Conservation (phyloP, 92 coral and sea anemone species). For the Epizoanthus stellaris region DNA sequence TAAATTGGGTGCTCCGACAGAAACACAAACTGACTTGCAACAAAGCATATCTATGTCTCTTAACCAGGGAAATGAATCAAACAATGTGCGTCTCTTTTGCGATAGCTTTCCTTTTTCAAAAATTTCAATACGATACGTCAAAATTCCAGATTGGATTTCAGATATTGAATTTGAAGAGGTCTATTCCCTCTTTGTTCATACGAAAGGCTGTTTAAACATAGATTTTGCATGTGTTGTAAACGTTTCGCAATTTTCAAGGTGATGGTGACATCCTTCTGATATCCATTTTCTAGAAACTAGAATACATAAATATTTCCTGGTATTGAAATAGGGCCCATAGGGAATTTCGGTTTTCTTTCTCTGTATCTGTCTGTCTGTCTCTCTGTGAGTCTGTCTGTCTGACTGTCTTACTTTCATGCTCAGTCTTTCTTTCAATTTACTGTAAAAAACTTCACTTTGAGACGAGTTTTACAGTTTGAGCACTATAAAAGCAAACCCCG, state of each 20-base stretch:
- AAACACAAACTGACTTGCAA: conserved; percentile 25
- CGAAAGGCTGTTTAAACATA: conserved; percentile 40
- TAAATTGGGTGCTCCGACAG: conserved; percentile 60
- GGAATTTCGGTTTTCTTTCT: too few relatives aligned
- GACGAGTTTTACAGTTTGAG: too few relatives aligned
- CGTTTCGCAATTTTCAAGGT: conserved; percentile 5
- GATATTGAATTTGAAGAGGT: conserved; percentile 17
- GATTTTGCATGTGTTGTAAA: conserved; percentile 15
- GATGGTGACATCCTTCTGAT: not conserved
- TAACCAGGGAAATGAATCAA: not conserved
- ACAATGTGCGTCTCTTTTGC: not conserved
- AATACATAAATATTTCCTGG: too few relatives aligned
- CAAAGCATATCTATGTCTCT: conserved; percentile 13
- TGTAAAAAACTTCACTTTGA: too few relatives aligned
- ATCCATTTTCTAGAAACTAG: not conserved
- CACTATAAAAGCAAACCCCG: not conserved
- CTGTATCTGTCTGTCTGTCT: too few relatives aligned
- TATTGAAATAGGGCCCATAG: too few relatives aligned
- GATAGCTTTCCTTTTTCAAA: not conserved
- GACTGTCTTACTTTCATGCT: too few relatives aligned
- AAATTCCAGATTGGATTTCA: conserved; percentile 35
- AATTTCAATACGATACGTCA: conserved; percentile 1
- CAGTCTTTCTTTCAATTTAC: not conserved
- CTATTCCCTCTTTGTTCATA: conserved; percentile 13
- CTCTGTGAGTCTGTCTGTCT: too few relatives aligned